Evolutionary conservation across 1,140 invertebrate genomes (phyloP).

Genomic region (Neotoxoptera formosana): DNA sequence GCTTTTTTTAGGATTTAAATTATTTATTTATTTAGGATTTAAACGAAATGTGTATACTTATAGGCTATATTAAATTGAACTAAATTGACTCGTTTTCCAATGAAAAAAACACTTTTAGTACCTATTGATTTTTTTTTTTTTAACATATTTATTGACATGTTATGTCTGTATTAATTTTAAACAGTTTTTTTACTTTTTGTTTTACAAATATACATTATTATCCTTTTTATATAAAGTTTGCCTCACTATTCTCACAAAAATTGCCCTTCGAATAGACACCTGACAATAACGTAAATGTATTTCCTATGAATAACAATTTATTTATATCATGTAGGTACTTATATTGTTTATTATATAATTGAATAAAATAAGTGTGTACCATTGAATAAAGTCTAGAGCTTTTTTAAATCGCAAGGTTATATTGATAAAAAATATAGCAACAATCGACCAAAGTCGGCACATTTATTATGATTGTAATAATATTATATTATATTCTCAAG

Average conservation of each 20-base stretch:
- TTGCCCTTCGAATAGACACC: neutral
- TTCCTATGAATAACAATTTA: neutral
- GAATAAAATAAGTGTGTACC: neutral
- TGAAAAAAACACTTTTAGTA: neutral
- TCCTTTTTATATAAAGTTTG: neutral
- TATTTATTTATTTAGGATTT: too few relatives aligned
- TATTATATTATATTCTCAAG: neutral
- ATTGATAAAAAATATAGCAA: neutral
- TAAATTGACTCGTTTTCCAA: neutral
- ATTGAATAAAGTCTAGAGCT: neutral
- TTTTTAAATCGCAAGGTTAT: neutral
- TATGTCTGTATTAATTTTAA: neutral
- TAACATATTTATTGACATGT: neutral
- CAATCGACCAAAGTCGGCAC: neutral
- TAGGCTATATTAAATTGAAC: neutral
- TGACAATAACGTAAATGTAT: neutral
- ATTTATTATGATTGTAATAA: neutral
- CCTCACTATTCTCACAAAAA: neutral
- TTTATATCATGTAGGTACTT: neutral
- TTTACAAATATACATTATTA: neutral
- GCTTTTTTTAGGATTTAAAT: too few relatives aligned
- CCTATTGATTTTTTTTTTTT: neutral
- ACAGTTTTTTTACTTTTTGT: neutral
- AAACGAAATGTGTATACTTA: neutral
- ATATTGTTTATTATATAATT: neutral